Evolutionary conservation across 2,888 invertebrate genomes (phyloP).

Genomic region (Paralinhomoeus sp.): DNA sequence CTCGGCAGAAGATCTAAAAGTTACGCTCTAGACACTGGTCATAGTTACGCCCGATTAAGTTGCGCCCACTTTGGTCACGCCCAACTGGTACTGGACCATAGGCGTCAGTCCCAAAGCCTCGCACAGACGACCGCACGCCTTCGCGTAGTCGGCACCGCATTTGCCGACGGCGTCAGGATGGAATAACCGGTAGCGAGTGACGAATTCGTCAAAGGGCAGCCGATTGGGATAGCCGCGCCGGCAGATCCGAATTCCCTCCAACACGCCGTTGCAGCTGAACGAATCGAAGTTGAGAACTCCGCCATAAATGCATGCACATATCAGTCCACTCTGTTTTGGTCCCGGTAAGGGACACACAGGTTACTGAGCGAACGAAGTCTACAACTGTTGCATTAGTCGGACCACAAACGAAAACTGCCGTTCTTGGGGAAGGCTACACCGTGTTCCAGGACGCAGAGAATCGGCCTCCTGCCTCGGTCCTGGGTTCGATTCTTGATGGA

Average conservation of each 20-base stretch:
- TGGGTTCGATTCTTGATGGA: no score
- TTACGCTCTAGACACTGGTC: neutral
- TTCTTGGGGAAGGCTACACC: no score
- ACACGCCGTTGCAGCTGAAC: slow-evolving; percentile 99
- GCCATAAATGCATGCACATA: no score
- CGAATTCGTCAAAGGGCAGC: slow-evolving; percentile 98
- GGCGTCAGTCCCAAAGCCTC: slow-evolving; percentile 7
- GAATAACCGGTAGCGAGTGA: slow-evolving; percentile 53
- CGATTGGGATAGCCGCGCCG: slow-evolving; percentile 98
- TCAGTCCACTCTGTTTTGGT: no score
- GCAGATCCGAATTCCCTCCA: slow-evolving; percentile 99
- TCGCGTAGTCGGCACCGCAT: neutral
- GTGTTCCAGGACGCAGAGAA: no score
- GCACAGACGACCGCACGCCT: slow-evolving; percentile 2
- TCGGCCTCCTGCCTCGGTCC: no score
- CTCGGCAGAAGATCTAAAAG: slow-evolving; percentile 13
- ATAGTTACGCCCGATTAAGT: neutral
- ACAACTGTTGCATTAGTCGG: no score
- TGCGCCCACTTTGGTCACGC: slow-evolving; percentile 11
- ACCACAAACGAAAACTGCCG: no score
- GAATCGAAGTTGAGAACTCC: no score
- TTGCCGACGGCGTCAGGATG: slow-evolving; percentile 1
- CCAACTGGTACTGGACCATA: slow-evolving; percentile 12
- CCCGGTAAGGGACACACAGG: no score
- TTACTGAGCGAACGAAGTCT: no score